Evolutionary conservation across 2,797 vertebrate species (phyloP).

Genomic region (Apogon hyalosoma): DNA sequence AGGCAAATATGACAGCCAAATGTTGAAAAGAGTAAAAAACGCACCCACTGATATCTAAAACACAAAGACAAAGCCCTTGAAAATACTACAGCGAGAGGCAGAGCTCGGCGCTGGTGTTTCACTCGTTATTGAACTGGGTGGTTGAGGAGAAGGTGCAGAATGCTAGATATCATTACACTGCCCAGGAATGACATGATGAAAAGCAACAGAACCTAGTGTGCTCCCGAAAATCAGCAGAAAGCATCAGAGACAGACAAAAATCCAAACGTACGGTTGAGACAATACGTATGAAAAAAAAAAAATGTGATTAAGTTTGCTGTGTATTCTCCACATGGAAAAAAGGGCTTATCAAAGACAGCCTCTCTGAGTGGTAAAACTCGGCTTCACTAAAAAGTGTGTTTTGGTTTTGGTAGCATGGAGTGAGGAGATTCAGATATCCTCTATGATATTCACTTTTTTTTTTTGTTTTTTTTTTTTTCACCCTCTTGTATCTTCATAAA

Average conservation of each 20-base stretch:
- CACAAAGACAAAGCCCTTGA: constrained; percentile 64
- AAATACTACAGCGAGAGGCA: constrained; percentile 56
- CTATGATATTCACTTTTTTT: constrained; percentile 32
- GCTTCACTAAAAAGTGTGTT: constrained; percentile 35
- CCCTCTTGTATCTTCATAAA: constrained; percentile 54
- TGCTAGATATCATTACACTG: constrained; percentile 49
- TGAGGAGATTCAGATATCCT: constrained; percentile 54
- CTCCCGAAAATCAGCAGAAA: constrained; percentile 33
- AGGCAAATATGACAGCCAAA: constrained; percentile 79
- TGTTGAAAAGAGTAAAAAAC: constrained; percentile 44
- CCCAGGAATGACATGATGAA: constrained; percentile 49
- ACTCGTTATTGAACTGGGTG: constrained; percentile 53
- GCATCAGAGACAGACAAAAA: constrained; percentile 42
- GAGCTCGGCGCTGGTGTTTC: constrained; percentile 39
- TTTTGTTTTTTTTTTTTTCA: not conserved
- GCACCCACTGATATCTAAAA: constrained; percentile 60
- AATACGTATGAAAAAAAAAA: constrained; percentile 33
- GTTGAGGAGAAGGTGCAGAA: constrained; percentile 47
- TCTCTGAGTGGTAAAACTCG: constrained; percentile 32
- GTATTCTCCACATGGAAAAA: constrained; percentile 10
- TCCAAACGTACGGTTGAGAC: constrained; percentile 23
- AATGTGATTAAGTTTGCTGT: constrained; percentile 38
- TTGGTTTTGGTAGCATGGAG: constrained; percentile 33
- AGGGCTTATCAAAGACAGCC: constrained; percentile 35
- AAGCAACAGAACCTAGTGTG: constrained; percentile 33